Percentiles rank a stretch among this genome's conserved stretches.
Evolutionary conservation across 2,113 vertebrate species (phyloP).

Genomic region (Megaceryle torquata): DNA sequence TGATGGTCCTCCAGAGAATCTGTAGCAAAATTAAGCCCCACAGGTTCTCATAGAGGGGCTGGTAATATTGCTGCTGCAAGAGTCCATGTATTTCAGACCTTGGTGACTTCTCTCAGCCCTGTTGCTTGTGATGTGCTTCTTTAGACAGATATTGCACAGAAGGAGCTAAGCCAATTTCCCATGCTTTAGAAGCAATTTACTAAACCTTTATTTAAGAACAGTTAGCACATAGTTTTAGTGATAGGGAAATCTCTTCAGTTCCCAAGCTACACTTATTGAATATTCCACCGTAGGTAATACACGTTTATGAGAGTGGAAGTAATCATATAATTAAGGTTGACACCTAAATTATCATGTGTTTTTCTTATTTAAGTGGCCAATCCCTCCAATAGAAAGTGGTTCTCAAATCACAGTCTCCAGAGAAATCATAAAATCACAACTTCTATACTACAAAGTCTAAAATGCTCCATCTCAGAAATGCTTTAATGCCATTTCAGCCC

Average conservation of each 20-base stretch:
- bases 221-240: neutral
- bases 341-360: constrained; percentile 14
- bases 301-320: neutral
- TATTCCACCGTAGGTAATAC: constrained; percentile 12
- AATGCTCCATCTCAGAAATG: neutral
- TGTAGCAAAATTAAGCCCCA: constrained; percentile 1
- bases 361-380: constrained; percentile 1
- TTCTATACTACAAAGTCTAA: neutral
- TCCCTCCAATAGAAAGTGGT: neutral
- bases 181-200: constrained; percentile 22
- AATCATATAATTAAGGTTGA: constrained; percentile 33
- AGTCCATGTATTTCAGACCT: neutral
- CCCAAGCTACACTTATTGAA: constrained; percentile 5
- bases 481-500: neutral
- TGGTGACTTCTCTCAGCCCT: neutral
- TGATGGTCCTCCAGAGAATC: constrained; percentile 5
- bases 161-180: constrained; percentile 24
- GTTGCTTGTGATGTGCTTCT: neutral
- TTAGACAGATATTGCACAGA: constrained; percentile 17
- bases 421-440: neutral
- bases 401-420: neutral
- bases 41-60: neutral
- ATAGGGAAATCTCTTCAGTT: constrained; percentile 16
- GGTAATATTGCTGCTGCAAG: neutral
- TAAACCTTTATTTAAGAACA: neutral